These are phyloP conservation scores for Nomada lathburiana DNA, from an alignment of 2,888 invertebrate genomes.

Conservation along the genomic window DNA sequence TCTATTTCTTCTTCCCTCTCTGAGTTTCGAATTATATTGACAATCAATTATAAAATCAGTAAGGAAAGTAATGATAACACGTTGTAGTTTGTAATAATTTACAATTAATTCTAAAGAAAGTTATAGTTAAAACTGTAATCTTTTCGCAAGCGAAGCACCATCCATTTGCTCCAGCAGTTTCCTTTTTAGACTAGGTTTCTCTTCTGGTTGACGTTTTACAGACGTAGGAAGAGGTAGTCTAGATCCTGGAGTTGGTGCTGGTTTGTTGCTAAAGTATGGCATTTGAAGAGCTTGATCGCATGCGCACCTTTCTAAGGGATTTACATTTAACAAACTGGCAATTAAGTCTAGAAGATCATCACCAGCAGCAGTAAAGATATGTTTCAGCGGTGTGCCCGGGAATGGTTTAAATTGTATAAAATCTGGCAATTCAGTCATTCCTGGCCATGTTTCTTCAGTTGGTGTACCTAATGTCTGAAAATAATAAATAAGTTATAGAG, in stretches of 20 bases:
- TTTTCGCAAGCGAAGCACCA: constrained; percentile 89
- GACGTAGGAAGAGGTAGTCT: constrained; percentile 92
- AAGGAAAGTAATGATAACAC: constrained; percentile 12
- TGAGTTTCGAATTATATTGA: constrained; percentile 1
- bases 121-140: constrained; percentile 87
- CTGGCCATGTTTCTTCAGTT: constrained; percentile 96
- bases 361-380: constrained; percentile 97
- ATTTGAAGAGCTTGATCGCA: constrained; percentile 94
- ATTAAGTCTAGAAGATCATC: constrained; percentile 95
- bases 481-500: constrained; percentile 7
- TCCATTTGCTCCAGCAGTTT: constrained; percentile 90
- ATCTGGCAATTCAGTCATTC: constrained; percentile 92
- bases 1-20: neutral
- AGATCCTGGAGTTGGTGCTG: constrained; percentile 93
- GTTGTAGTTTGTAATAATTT: constrained; percentile 6
- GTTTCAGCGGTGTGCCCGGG: constrained; percentile 92
- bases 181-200: constrained; percentile 90
- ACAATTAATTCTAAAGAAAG: constrained; percentile 48
- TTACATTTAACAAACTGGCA: constrained; percentile 90
- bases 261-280: constrained; percentile 96
- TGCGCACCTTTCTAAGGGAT: constrained; percentile 93
- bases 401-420: constrained; percentile 96
- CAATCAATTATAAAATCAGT: constrained; percentile 10
- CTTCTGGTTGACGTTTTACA: constrained; percentile 87
- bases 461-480: constrained; percentile 92